A percentile compares a stretch with the other conserved stretches of the same genome.
phyloP scores from a whole-genome alignment of 2,888 invertebrate genomes.

The Campopleginae sp. region DNA sequence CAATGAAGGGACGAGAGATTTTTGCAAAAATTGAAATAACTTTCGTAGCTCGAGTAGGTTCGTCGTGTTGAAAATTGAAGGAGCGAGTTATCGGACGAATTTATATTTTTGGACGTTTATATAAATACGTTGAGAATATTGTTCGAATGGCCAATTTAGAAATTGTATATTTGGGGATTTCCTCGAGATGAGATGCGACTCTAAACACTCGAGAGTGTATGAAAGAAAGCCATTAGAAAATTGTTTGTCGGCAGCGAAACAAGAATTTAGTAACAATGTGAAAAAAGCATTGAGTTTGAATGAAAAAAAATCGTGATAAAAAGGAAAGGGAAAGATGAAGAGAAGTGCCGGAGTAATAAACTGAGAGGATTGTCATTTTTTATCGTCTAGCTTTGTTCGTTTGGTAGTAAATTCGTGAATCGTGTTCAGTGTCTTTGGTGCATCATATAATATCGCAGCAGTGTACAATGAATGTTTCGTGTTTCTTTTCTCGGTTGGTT shows the following conservation, averaged over 20 bases:
- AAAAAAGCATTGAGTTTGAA: not conserved
- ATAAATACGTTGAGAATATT: not conserved
- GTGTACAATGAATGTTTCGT: not conserved
- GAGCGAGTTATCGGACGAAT: not conserved
- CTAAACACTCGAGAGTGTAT: not conserved
- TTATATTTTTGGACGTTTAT: too few relatives aligned
- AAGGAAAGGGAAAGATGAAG: not conserved
- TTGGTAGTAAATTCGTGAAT: not conserved
- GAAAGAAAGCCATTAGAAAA: not conserved
- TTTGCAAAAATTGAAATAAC: not conserved
- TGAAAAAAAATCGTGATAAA: not conserved
- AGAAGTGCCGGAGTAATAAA: not conserved
- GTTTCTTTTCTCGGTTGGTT: not conserved
- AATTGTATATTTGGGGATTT: not conserved
- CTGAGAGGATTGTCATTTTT: not conserved
- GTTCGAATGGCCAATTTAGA: not conserved
- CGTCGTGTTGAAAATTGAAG: not conserved
- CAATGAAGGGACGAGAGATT: not conserved
- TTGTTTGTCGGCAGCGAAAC: not conserved
- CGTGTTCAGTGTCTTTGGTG: constrained; percentile 1
- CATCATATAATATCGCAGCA: not conserved
- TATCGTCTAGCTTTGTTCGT: not conserved
- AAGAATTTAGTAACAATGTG: not conserved
- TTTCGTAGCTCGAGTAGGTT: not conserved
- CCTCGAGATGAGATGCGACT: not conserved